These are phyloP conservation scores for Athrips mouffetella DNA, from an alignment of 2,888 invertebrate genomes.

Conservation along the genomic window DNA sequence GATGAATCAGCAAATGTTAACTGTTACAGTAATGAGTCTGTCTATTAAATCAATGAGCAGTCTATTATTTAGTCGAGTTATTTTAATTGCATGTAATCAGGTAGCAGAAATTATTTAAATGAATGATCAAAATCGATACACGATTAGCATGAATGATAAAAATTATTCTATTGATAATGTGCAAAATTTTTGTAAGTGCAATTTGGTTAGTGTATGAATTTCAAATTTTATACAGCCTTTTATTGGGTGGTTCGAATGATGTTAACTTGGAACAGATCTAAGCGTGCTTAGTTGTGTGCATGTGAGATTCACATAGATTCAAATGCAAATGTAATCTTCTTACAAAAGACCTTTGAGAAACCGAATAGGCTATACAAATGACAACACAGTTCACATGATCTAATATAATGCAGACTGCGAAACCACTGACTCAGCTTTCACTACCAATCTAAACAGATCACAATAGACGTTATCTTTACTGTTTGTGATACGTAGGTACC, in stretches of 20 bases:
- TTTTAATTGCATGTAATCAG: neutral
- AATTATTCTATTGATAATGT: no score
- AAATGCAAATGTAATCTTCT: neutral
- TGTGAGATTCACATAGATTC: neutral
- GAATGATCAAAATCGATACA: no score
- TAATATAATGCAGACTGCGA: conserved; percentile 23
- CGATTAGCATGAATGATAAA: no score
- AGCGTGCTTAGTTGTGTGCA: no score
- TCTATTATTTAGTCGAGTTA: neutral
- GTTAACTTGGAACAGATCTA: no score
- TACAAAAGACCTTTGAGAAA: conserved; percentile 3
- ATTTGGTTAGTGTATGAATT: no score
- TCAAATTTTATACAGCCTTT: no score
- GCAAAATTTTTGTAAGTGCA: no score
- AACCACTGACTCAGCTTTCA: conserved; percentile 42
- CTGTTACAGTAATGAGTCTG: neutral
- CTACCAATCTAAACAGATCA: conserved; percentile 39
- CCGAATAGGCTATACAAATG: conserved; percentile 1
- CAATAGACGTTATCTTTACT: conserved; percentile 32
- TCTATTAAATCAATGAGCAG: neutral
- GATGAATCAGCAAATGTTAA: neutral
- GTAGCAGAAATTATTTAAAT: neutral
- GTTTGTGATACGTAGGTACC: conserved; percentile 23
- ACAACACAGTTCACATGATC: conserved; percentile 20
- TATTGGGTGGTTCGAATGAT: no score